A percentile compares a stretch with the other conserved stretches of the same genome.
Evolutionary conservation across 2,888 invertebrate genomes (phyloP).

Genomic region (Calephelis perditalis): DNA sequence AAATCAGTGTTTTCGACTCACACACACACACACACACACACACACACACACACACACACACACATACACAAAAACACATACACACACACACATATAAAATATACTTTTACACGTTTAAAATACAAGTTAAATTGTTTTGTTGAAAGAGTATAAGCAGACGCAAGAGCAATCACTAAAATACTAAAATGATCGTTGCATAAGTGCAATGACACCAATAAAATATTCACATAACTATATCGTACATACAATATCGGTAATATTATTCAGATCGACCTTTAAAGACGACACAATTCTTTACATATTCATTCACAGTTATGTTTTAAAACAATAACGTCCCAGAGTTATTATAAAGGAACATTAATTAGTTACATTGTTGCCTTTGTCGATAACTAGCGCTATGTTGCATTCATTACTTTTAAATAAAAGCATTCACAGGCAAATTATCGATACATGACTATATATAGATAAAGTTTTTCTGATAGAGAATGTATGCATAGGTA

Average conservation of each 20-base stretch:
- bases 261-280: not conserved
- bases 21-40: too few species aligned
- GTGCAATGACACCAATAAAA: constrained; percentile 2
- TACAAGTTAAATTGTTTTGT: too few species aligned
- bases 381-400: not conserved
- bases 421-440: constrained; percentile 5
- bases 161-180: too few species aligned
- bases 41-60: too few species aligned
- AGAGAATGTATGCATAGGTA: not conserved
- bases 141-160: too few species aligned
- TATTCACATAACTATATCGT: not conserved
- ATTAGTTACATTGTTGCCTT: constrained; percentile 14
- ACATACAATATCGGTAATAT: not conserved
- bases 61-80: too few species aligned
- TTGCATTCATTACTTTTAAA: constrained; percentile 7
- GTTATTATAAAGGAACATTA: constrained; percentile 14
- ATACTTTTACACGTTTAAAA: too few species aligned
- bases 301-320: constrained; percentile 8
- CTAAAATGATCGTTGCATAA: not conserved
- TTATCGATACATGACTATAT: constrained; percentile 10
- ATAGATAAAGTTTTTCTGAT: not conserved
- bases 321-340: constrained; percentile 12
- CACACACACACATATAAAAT: too few species aligned
- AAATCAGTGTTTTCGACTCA: too few species aligned
- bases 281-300: constrained; percentile 2